Base-by-base conservation (phyloP, 2,888 invertebrate genomes). In the Campoletis raptor region DNA sequence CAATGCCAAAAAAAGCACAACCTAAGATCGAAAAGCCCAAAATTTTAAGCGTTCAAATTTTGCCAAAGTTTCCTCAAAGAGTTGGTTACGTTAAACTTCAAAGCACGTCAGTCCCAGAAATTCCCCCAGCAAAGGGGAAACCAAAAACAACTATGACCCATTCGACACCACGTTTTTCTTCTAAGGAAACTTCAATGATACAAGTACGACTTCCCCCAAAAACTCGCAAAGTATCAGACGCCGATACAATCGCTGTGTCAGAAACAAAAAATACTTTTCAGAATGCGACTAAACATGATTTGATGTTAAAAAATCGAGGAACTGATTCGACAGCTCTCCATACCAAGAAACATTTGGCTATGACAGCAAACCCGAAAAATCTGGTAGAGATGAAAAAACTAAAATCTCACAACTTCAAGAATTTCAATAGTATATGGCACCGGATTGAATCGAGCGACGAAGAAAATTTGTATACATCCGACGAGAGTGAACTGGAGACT, bases 31-130 rank as follows among this genome's bases (percentile, higher is more conserved):
- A 10, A 7, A 80, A 80, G 21, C 79, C 79, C n/a, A 70, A 36
- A 70, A 61, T 80, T 70, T 1, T 61, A 36, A 36, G 45, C 8
- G 42, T 80, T 1, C 45, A 70, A 37, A 61, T 80, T 45, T 45
- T 80, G 36, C 54, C 40, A 9, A 42, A 61, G 10, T 30, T 36
- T 2, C 21, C 42, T 12, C 54, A 7, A 42, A 57, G 0, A 0
- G 10, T 10, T 1, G n/a, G 12, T 54, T 10, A 54, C 5, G 18
- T 5, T 7, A 21, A 21, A 36, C 7, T n/a, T 0, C 42, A 74
- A 40, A n/a, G 30, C 2, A 30, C 30, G 9, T 57, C 24, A 2
- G 2, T 6, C 0, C 15, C 21, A 10, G 4, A 21, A 24, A 40
- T 21, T 57, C 30, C 24, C 0, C 6, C 15, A 6, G 2, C 30